Evolutionary conservation across 2,113 vertebrate genomes (phyloP).

Genomic region (Eretmochelys imbricata): DNA sequence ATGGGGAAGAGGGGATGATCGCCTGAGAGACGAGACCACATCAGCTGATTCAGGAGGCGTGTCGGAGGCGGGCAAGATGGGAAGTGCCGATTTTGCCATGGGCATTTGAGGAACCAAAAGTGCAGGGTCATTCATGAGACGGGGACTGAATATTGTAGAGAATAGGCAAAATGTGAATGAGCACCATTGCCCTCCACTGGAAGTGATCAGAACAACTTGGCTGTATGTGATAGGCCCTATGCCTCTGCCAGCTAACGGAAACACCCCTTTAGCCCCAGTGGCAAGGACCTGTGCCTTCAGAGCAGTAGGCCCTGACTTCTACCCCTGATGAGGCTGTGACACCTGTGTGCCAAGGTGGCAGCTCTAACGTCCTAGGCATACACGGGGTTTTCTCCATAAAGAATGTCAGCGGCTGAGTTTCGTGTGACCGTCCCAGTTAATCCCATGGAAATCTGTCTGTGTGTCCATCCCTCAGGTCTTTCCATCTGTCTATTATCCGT

Average conservation of each 20-base stretch:
- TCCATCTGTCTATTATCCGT: no score
- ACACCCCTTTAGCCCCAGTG: not conserved
- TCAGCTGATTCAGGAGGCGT: not conserved
- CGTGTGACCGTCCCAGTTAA: not conserved
- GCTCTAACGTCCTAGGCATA: not conserved
- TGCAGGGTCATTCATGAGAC: slow-evolving; percentile 37
- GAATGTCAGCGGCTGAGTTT: not conserved
- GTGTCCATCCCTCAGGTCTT: fast-evolving
- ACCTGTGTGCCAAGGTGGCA: no score
- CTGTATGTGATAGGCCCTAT: not conserved
- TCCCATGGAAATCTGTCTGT: not conserved
- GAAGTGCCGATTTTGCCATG: not conserved
- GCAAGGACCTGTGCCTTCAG: not conserved
- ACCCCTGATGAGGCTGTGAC: not conserved
- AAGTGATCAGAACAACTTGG: not conserved
- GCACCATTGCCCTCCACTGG: not conserved
- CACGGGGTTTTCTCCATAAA: not conserved
- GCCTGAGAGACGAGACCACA: not conserved
- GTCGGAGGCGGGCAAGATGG: not conserved
- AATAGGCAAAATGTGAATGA: not conserved
- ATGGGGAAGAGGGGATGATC: not conserved
- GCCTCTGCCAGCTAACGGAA: not conserved
- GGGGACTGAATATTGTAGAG: not conserved
- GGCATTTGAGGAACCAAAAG: slow-evolving; percentile 47
- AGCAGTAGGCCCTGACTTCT: not conserved